Percentiles rank a stretch among this genome's conserved stretches.
Evolutionary conservation across 2,888 invertebrate species (phyloP).

Genomic region (Meta bourneti): DNA sequence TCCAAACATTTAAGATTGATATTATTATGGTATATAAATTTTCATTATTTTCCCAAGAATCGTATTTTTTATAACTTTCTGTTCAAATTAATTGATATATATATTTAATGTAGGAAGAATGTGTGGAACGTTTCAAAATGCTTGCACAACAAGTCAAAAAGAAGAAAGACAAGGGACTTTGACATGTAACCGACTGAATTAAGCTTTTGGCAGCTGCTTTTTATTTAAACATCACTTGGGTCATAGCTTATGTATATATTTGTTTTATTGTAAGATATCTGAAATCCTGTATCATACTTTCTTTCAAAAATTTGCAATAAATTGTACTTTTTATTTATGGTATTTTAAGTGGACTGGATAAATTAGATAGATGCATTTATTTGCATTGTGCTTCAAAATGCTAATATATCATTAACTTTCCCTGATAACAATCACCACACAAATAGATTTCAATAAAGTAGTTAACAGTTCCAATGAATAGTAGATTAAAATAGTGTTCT

Average conservation of each 20-base stretch:
- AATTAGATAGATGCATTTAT: no score
- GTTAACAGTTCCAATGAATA: no score
- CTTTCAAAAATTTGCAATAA: slow-evolving; percentile 37
- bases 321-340: slow-evolving; percentile 18
- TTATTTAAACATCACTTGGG: slow-evolving; percentile 44
- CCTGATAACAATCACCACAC: no score
- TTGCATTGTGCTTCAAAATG: no score
- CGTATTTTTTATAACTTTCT: no score
- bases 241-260: slow-evolving; percentile 41
- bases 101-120: slow-evolving; percentile 71
- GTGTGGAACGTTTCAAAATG: slow-evolving; percentile 72
- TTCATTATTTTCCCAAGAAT: no score
- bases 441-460: no score
- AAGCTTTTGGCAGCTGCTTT: slow-evolving; percentile 7
- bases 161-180: slow-evolving; percentile 75
- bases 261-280: slow-evolving; percentile 64
- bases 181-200: neutral
- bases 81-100: neutral
- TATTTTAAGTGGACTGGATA: no score
- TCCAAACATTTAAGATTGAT: no score
- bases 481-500: no score
- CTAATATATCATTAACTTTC: no score
- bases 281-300: slow-evolving; percentile 49
- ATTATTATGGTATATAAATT: no score
- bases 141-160: slow-evolving; percentile 71